Percentiles rank a stretch among this genome's conserved stretches.
Evolutionary conservation across 2,888 invertebrate species (phyloP).

Genomic region (Glyphotaelius pellucidus): DNA sequence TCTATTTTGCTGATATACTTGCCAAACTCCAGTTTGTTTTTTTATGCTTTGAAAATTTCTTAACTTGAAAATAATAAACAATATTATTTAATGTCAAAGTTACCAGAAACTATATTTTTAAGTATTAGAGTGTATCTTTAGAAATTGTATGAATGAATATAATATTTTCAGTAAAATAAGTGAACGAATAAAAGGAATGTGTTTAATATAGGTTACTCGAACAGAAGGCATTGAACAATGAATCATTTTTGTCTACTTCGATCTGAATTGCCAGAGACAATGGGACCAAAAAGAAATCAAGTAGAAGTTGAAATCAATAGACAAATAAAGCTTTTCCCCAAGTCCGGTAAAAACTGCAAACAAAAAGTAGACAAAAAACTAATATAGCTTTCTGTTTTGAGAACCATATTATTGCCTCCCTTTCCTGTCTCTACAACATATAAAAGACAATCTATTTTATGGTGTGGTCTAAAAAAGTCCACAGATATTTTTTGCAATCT

Average conservation of each 20-base stretch:
- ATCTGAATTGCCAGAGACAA: not conserved
- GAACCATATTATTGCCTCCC: not conserved
- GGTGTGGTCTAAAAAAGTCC: not conserved
- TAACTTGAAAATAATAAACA: not conserved
- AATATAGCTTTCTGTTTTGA: not conserved
- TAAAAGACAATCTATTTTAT: slow-evolving; percentile 35
- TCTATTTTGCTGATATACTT: not conserved
- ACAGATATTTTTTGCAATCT: slow-evolving; percentile 18
- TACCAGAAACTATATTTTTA: slow-evolving; percentile 44
- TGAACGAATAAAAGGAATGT: not conserved
- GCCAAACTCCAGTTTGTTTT: not conserved
- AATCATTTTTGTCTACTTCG: slow-evolving; percentile 9
- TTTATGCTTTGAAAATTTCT: slow-evolving; percentile 32
- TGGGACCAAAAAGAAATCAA: slow-evolving; percentile 2
- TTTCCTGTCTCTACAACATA: not conserved
- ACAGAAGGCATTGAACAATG: not conserved
- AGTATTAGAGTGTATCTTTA: slow-evolving; percentile 23
- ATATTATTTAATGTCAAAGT: not conserved
- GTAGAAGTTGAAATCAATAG: not conserved
- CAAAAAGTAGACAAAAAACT: not conserved
- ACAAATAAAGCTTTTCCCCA: not conserved
- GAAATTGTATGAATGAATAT: not conserved
- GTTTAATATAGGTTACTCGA: not conserved
- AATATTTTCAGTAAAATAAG: slow-evolving; percentile 16
- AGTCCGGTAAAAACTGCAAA: not conserved